phyloP scores from a whole-genome alignment of 2,797 vertebrate species.

The Etheostoma perlongum region DNA sequence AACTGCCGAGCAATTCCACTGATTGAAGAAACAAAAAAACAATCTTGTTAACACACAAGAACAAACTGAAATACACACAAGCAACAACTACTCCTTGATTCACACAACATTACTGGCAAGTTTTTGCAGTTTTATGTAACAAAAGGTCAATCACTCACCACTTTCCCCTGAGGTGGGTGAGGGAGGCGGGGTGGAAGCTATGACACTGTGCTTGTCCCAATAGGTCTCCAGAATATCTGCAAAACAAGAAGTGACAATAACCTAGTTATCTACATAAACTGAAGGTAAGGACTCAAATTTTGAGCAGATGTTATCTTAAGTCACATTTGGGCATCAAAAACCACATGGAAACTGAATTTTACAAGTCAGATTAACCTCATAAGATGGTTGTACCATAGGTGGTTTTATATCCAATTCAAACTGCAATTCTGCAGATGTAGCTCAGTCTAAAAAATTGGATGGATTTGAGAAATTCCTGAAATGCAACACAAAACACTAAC shows the following conservation, averaged over 20 bases:
- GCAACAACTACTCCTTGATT: not conserved
- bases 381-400: not conserved
- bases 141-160: constrained; percentile 80
- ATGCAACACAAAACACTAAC: too few relatives aligned
- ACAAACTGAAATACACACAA: not conserved
- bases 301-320: not conserved
- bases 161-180: constrained; percentile 96
- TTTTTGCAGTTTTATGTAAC: not conserved
- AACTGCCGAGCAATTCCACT: constrained; percentile 92
- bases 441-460: not conserved
- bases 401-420: not conserved
- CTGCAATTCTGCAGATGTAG: not conserved
- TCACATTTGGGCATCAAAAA: not conserved
- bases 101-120: not conserved
- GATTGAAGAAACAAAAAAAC: constrained; percentile 40
- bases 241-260: constrained; percentile 16
- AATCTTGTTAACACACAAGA: constrained; percentile 27
- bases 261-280: not conserved
- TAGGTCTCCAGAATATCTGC: constrained; percentile 96
- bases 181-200: constrained; percentile 94
- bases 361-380: not conserved
- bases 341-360: too few relatives aligned
- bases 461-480: not conserved
- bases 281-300: not conserved
- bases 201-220: constrained; percentile 97